Percentiles rank a stretch among this genome's conserved stretches.
Conservation (phyloP, 2,888 invertebrate genomes). For the Deilephila elpenor region DNA sequence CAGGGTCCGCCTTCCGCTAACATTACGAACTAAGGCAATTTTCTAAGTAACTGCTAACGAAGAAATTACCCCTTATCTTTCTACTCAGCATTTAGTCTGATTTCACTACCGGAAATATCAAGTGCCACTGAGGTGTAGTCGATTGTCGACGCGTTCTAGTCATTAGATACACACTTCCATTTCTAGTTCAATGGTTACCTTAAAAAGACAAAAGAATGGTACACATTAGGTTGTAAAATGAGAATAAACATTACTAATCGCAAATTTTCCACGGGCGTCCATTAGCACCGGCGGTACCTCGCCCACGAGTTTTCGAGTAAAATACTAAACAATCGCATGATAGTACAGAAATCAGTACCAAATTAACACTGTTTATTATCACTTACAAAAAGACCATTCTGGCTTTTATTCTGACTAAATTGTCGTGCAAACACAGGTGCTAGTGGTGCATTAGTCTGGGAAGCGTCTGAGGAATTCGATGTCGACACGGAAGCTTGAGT, state of each 20-base stretch:
- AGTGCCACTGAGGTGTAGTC: too few species aligned
- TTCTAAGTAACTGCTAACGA: too few species aligned
- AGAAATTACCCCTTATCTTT: too few species aligned
- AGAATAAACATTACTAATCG: not conserved
- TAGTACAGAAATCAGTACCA: conserved; percentile 28
- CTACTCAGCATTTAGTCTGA: too few species aligned
- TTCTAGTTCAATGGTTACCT: too few species aligned
- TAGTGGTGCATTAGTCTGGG: conserved; percentile 15
- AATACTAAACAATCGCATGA: conserved; percentile 26
- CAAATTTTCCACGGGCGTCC: conserved; percentile 23
- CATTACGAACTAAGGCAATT: too few species aligned
- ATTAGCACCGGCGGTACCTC: conserved; percentile 10
- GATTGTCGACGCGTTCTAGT: too few species aligned
- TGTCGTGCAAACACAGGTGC: conserved; percentile 30
- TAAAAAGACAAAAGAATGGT: not conserved
- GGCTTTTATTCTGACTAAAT: conserved; percentile 32
- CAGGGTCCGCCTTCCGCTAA: too few species aligned
- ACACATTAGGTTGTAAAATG: not conserved
- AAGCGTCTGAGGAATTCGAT: conserved; percentile 21
- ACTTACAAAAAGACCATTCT: conserved; percentile 24
- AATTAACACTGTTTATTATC: conserved; percentile 30
- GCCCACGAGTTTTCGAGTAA: not conserved
- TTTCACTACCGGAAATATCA: too few species aligned
- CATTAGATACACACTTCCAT: too few species aligned
- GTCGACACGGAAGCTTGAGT: conserved; percentile 12